These are phyloP conservation scores for Rosalia funebris DNA, from an alignment of 2,888 invertebrate genomes.

Conservation along the genomic window DNA sequence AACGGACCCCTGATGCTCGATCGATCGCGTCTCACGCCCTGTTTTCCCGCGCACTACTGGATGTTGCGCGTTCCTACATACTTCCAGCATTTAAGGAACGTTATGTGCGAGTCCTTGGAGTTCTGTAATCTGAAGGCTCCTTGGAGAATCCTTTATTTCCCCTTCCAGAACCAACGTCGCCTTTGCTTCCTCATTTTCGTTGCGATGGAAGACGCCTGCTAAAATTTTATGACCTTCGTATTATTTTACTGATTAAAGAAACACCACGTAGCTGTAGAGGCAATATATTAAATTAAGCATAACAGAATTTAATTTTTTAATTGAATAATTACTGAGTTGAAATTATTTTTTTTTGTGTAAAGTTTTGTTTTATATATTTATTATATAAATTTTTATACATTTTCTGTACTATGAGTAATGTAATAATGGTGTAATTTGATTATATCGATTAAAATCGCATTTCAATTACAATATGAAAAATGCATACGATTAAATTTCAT, in stretches of 20 bases:
- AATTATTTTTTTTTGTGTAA: too few relatives aligned
- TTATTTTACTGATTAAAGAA: constrained; percentile 21
- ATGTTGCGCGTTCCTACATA: constrained; percentile 45
- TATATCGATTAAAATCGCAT: too few relatives aligned
- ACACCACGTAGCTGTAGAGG: not conserved
- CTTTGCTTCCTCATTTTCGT: constrained; percentile 37
- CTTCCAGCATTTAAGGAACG: constrained; percentile 42
- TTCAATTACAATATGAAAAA: too few relatives aligned
- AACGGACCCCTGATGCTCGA: constrained; percentile 60
- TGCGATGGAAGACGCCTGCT: constrained; percentile 38
- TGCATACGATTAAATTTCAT: too few relatives aligned
- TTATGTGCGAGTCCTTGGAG: constrained; percentile 52
- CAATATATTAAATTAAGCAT: too few relatives aligned
- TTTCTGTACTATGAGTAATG: too few relatives aligned
- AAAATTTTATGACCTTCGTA: constrained; percentile 34
- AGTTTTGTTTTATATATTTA: too few relatives aligned
- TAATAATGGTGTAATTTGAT: too few relatives aligned
- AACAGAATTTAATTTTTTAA: too few relatives aligned
- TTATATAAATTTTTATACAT: too few relatives aligned
- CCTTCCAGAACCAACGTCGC: constrained; percentile 36
- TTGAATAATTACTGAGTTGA: too few relatives aligned
- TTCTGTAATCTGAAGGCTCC: constrained; percentile 55
- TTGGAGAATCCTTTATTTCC: constrained; percentile 49
- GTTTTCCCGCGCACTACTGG: constrained; percentile 60
- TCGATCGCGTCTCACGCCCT: constrained; percentile 61